Base-by-base conservation (phyloP, 2,888 invertebrate genomes). In the Resseliella maxima region DNA sequence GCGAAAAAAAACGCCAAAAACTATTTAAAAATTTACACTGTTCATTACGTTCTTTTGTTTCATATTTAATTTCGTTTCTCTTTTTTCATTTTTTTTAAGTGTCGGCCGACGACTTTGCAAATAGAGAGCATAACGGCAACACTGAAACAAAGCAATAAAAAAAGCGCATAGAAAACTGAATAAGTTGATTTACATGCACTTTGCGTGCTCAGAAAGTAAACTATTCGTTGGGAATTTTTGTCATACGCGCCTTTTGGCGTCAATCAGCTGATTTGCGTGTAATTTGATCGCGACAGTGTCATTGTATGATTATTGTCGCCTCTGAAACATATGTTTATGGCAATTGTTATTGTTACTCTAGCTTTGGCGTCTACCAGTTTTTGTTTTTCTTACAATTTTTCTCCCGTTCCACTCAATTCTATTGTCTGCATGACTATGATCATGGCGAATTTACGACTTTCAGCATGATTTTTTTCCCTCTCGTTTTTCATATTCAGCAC, bases 291-390 rank as follows among this genome's bases (percentile, higher is more conserved):
- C 72, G 35, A 72, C 72, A 72, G 10, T 72, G 72, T 72, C 72
- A 72, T 59, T 59, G 59, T 59, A 59, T 72, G 31, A 72, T 72
- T 72, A 72, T 72, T 72, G 72, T 72, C 72, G 72, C 27, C 72
- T 72, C 72, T 12, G 31, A 72, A 72, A 72, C 72, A 72, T 72
- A 31, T 72, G 72, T 72, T 72, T 35, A 72, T 72, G 72, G 31
- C 72, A 72, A 72, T 72, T 72, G 35, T 72, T 72, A 72, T 72
- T 72, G 31, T 72, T 72, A 18, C 31, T 31, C n/a, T 31, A 31
- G 18, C 72, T 72, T 27, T 72, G 72, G 15, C 72, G 31, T 31
- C 35, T 72, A 12, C 31, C 31, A 8, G 3, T 59, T 6, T 27
- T 8, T 27, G 21, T 72, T 72, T 72, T 72, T 72, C 31, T 59